These are phyloP conservation scores for Neotoxoptera formosana DNA, from an alignment of 1,140 invertebrate genomes.

Conservation along the genomic window DNA sequence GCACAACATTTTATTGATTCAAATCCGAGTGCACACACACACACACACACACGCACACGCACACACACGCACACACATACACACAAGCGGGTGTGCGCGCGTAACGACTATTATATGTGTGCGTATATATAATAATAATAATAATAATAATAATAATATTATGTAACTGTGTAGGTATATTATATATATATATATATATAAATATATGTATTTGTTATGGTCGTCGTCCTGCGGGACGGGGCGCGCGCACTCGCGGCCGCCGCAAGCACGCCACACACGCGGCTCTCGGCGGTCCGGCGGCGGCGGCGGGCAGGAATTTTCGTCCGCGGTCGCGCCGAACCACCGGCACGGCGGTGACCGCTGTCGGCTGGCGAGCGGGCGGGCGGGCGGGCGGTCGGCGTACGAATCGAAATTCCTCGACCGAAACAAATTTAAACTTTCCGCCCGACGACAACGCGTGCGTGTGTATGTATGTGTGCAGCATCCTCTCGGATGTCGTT, in stretches of 20 bases:
- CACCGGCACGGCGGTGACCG: not conserved
- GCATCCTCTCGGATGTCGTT: not conserved
- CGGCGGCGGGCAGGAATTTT: slow-evolving; percentile 41
- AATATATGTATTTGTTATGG: not conserved
- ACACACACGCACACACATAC: too few species aligned
- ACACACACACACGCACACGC: not conserved
- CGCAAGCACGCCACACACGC: not conserved
- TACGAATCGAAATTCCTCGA: slow-evolving; percentile 45
- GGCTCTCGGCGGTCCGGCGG: not conserved
- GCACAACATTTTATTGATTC: slow-evolving; percentile 11
- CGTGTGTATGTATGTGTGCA: too few species aligned
- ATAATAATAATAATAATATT: too few species aligned
- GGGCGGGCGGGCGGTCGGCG: not conserved
- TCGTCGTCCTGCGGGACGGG: not conserved
- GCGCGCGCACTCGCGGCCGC: not conserved
- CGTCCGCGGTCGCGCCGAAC: slow-evolving; percentile 4
- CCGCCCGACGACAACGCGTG: not conserved
- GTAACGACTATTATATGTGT: too few species aligned
- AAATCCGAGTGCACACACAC: not conserved
- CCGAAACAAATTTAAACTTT: slow-evolving; percentile 53
- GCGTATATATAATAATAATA: too few species aligned
- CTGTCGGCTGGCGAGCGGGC: too few species aligned
- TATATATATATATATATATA: not conserved
- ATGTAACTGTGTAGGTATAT: not conserved
- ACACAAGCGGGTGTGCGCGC: not conserved